Percentiles rank a stretch among this genome's conserved stretches.
Conservation (phyloP, 2,113 vertebrate species). For the Urocitellus parryii region DNA sequence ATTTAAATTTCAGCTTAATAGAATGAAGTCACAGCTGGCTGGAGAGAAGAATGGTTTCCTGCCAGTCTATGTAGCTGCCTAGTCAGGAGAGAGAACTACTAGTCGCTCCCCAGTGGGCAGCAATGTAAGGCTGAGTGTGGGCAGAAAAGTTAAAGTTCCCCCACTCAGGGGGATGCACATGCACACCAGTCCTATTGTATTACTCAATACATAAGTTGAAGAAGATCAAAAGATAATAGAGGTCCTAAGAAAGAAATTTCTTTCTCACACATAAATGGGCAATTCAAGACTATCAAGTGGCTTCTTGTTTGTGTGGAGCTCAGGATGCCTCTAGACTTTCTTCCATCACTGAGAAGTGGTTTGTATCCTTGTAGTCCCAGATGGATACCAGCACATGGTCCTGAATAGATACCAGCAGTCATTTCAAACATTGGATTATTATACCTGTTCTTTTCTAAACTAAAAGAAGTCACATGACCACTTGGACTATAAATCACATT, state of each 20-base stretch:
- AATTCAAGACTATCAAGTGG: background rate
- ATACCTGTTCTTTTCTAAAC: background rate
- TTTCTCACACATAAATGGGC: background rate
- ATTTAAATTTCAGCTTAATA: conserved; percentile 71
- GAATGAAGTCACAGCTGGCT: conserved; percentile 76
- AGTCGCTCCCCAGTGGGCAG: accelerated
- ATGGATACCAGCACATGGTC: background rate
- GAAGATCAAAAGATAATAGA: background rate
- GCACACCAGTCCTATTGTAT: background rate
- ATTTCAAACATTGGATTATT: background rate
- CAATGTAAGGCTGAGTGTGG: background rate
- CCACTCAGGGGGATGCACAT: background rate
- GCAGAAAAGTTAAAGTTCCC: background rate
- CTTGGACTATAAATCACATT: background rate
- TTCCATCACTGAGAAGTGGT: background rate
- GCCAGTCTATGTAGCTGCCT: background rate
- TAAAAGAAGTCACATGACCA: background rate
- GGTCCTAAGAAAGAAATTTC: background rate
- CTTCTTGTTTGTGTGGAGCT: background rate
- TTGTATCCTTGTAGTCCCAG: background rate
- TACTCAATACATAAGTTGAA: background rate
- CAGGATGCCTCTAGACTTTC: background rate
- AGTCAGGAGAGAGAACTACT: background rate
- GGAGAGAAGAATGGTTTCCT: conserved; percentile 56
- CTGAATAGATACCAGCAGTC: background rate